phyloP scores from a whole-genome alignment of 1,140 invertebrate species.

The Globodera ellingtonae region DNA sequence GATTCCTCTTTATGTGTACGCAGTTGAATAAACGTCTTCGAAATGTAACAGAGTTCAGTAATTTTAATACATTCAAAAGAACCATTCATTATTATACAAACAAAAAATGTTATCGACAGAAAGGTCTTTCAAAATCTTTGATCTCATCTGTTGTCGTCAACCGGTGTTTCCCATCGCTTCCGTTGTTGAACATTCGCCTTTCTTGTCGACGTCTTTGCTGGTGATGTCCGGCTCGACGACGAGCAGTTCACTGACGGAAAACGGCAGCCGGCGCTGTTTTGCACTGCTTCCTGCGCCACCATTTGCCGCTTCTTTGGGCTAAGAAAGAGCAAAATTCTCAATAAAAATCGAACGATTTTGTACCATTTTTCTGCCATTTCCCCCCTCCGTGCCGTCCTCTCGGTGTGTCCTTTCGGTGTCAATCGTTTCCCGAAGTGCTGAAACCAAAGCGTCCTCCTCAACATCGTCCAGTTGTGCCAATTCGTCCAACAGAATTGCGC shows the following conservation, averaged over 20 bases:
- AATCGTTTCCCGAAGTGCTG: neutral
- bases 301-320: neutral
- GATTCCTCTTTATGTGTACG: too few species aligned
- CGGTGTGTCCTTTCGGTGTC: neutral
- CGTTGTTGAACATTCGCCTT: neutral
- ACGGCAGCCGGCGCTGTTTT: neutral
- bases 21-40: too few species aligned
- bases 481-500: constrained; percentile 12
- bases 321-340: neutral
- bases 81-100: too few species aligned
- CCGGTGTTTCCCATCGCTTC: neutral
- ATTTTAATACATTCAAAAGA: too few species aligned
- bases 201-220: neutral
- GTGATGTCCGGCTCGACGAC: neutral
- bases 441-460: neutral
- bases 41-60: too few species aligned
- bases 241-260: neutral
- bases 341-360: neutral
- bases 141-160: too few species aligned
- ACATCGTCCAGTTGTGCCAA: constrained; percentile 1
- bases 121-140: too few species aligned
- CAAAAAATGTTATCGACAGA: too few species aligned
- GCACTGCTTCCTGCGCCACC: neutral
- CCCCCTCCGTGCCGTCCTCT: neutral
- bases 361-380: neutral